These are phyloP conservation scores for Cremastinae sp. DNA, from an alignment of 2,888 invertebrate genomes.

Conservation along the genomic window DNA sequence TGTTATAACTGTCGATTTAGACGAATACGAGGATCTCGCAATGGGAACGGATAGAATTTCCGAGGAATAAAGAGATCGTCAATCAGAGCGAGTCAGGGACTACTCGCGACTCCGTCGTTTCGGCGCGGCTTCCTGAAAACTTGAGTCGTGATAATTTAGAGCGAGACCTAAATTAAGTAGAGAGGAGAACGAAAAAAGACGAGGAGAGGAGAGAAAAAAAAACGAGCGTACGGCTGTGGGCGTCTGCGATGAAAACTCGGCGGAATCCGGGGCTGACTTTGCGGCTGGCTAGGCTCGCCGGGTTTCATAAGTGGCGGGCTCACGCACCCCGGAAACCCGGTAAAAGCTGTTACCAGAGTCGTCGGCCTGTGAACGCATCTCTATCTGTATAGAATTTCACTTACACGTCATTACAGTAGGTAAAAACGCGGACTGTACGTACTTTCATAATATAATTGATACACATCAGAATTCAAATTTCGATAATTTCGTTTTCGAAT, in stretches of 20 bases:
- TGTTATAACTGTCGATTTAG: slow-evolving; percentile 34
- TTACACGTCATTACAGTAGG: background rate
- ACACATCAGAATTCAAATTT: no score
- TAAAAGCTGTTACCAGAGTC: slow-evolving; percentile 67
- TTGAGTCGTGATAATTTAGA: slow-evolving; percentile 65
- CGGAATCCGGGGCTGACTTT: slow-evolving; percentile 62
- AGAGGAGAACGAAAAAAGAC: slow-evolving; percentile 52
- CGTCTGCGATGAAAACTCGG: slow-evolving; percentile 47
- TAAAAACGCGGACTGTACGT: background rate
- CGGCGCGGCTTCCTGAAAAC: slow-evolving; percentile 42
- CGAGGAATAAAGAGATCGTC: no score
- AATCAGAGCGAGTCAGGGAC: slow-evolving; percentile 76
- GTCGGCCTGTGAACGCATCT: slow-evolving; percentile 64
- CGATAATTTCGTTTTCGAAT: no score
- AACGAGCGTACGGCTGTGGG: slow-evolving; percentile 45
- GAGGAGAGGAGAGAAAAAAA: slow-evolving; percentile 53
- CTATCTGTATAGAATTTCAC: slow-evolving; percentile 13
- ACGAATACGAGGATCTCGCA: slow-evolving; percentile 26
- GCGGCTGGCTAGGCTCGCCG: slow-evolving; percentile 63
- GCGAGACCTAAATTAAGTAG: slow-evolving; percentile 73
- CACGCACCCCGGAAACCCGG: slow-evolving; percentile 67
- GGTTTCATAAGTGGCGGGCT: slow-evolving; percentile 65
- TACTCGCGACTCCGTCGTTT: slow-evolving; percentile 55
- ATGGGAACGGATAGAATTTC: slow-evolving; percentile 39
- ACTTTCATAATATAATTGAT: background rate